Evolutionary conservation across 2,113 vertebrate species (phyloP).

Genomic region (Myxocyprinus asiaticus): DNA sequence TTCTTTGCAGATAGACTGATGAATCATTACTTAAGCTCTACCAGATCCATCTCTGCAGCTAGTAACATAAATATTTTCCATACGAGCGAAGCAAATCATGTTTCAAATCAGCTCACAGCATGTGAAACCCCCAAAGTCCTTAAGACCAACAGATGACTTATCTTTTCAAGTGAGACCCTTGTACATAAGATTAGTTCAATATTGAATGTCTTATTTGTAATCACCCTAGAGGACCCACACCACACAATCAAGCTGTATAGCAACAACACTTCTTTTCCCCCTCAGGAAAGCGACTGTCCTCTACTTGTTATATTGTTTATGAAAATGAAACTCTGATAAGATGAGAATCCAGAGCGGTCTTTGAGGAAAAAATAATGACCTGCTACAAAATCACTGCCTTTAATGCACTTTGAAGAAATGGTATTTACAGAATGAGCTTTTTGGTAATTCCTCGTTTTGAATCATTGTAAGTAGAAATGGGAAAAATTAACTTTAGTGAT

Average conservation of each 20-base stretch:
- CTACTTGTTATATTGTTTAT: not conserved
- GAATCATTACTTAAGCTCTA: too few relatives aligned
- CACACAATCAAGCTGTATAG: not conserved
- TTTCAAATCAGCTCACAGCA: too few relatives aligned
- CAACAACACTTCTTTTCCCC: not conserved
- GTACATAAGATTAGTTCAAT: not conserved
- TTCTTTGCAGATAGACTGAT: not conserved
- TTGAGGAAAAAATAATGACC: not conserved
- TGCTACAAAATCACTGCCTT: not conserved
- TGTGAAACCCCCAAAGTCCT: not conserved
- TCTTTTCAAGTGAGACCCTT: conserved; percentile 6
- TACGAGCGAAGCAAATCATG: not conserved
- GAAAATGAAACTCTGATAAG: not conserved
- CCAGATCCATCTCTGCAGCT: conserved; percentile 3
- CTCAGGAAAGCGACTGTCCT: not conserved
- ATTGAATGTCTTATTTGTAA: not conserved
- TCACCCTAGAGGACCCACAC: not conserved
- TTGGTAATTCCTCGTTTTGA: not conserved
- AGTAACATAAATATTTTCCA: not conserved
- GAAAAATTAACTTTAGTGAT: not conserved
- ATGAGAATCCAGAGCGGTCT: not conserved
- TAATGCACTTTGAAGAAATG: too few relatives aligned
- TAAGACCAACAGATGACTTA: not conserved
- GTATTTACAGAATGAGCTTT: too few relatives aligned
- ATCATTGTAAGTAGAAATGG: not conserved